These are phyloP conservation scores for Xylota sylvarum DNA, from an alignment of 2,888 invertebrate species.

Conservation along the genomic window DNA sequence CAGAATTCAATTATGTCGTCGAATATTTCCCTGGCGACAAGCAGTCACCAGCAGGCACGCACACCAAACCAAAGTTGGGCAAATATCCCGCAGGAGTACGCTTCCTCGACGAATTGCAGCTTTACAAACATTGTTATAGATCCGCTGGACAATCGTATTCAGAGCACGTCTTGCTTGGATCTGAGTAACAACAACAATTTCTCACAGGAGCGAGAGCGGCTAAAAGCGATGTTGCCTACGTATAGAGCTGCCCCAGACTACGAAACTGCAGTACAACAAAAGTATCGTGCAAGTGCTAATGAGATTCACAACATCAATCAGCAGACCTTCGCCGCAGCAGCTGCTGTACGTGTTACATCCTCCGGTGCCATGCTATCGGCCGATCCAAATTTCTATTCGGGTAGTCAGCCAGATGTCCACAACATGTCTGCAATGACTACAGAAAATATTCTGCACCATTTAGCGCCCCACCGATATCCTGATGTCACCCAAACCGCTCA, in stretches of 20 bases:
- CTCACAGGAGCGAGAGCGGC: slow-evolving; percentile 85
- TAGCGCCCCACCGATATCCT: slow-evolving; percentile 86
- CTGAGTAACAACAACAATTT: slow-evolving; percentile 83
- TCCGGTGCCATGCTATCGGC: slow-evolving; percentile 77
- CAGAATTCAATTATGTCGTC: slow-evolving; percentile 83
- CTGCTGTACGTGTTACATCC: slow-evolving; percentile 79
- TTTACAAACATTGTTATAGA: slow-evolving; percentile 73
- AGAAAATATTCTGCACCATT: slow-evolving; percentile 81
- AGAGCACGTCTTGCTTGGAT: slow-evolving; percentile 84
- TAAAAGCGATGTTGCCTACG: slow-evolving; percentile 91
- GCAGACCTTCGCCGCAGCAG: slow-evolving; percentile 78
- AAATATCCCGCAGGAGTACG: slow-evolving; percentile 79
- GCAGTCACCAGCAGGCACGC: slow-evolving; percentile 76
- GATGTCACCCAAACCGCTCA: slow-evolving; percentile 87
- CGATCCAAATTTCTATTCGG: slow-evolving; percentile 82
- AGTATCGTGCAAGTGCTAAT: slow-evolving; percentile 88
- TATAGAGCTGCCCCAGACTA: slow-evolving; percentile 97
- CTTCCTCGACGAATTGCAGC: slow-evolving; percentile 79
- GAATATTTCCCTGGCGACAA: slow-evolving; percentile 83
- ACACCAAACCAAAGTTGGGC: slow-evolving; percentile 79
- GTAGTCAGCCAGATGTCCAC: slow-evolving; percentile 92
- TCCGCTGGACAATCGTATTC: slow-evolving; percentile 81
- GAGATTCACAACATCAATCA: slow-evolving; percentile 83
- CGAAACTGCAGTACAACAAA: slow-evolving; percentile 95
- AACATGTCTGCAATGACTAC: slow-evolving; percentile 83